Base-by-base conservation (phyloP, 2,113 vertebrate species). In the Chloebia gouldiae region DNA sequence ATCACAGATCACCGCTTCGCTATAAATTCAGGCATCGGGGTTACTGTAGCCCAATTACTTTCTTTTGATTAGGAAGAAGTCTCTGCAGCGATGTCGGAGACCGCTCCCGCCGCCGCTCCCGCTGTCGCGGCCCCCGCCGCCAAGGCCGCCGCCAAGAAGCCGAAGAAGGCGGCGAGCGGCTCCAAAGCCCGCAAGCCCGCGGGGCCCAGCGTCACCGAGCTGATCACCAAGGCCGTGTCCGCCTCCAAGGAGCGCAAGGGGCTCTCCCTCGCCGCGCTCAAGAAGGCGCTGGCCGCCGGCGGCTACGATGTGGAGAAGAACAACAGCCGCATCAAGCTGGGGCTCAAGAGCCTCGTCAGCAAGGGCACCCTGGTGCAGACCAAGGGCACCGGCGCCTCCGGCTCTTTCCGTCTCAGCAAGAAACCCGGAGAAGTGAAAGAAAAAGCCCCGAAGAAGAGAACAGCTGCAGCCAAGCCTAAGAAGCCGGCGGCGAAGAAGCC, bases 231-330 rank as follows among this genome's bases (percentile, higher is more conserved):
- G 81, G 98, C 97, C 1, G 97, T 98, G 47, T 90, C 98, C 2
- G 97, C 97, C 1, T 98, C 98, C 56, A 97, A 98, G 30, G 97
- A 98, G 57, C 98, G 98, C 88, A 98, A 96, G 35, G 98, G 98
- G 15, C 96, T 98, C 7, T 98, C 98, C 0, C 80, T 98, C 57
- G 97, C 97, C 0, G 98, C 97, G 2, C 90, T 99, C 21, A 99
- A 99, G 93, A 99, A 98, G 83, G 96, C 95, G 12, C 75, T 99
- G 47, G 96, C 97, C 3, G 98, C 97, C 3, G 96, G 96, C 0
- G 98, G 99, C 24, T 99, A 99, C 79, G 98, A 99, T 8, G 98
- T 99, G 35, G 97, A 94, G 15, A 98, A 98, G 47, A 99, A 97
- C 39, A 98, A 97, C 54, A 97, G 96, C 66, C 97, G 98, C 3